These are phyloP conservation scores for Apotomis turbidana DNA, from an alignment of 2,888 invertebrate species.

Conservation along the genomic window DNA sequence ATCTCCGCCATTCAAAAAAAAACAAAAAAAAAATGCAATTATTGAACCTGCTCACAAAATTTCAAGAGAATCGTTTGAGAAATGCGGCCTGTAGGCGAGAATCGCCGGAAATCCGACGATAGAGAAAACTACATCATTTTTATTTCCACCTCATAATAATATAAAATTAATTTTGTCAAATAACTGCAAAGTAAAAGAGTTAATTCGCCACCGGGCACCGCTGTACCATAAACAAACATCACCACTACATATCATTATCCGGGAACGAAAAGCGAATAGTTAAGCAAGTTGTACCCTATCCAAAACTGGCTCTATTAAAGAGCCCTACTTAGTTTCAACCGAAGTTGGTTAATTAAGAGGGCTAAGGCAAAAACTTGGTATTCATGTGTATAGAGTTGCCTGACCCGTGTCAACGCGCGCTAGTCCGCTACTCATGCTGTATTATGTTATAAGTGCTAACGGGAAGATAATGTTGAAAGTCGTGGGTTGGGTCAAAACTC, in stretches of 20 bases:
- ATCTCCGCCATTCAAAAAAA: too few relatives aligned
- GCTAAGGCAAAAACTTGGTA: conserved; percentile 32
- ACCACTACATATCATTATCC: background rate
- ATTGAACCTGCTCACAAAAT: too few relatives aligned
- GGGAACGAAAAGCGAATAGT: background rate
- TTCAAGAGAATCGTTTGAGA: too few relatives aligned
- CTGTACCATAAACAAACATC: background rate
- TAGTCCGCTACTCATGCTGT: conserved; percentile 1
- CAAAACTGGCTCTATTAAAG: conserved; percentile 15
- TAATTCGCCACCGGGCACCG: too few relatives aligned
- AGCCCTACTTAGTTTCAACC: conserved; percentile 23
- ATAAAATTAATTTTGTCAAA: too few relatives aligned
- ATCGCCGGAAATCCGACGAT: too few relatives aligned
- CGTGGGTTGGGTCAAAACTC: conserved; percentile 6
- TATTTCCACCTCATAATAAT: too few relatives aligned
- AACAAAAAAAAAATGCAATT: too few relatives aligned
- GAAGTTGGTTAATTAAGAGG: conserved; percentile 35
- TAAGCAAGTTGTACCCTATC: conserved; percentile 18
- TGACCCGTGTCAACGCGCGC: conserved; percentile 27
- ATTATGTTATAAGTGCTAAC: conserved; percentile 27
- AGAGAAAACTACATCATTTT: too few relatives aligned
- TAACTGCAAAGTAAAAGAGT: too few relatives aligned
- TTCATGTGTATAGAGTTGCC: conserved; percentile 4
- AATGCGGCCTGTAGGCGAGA: too few relatives aligned
- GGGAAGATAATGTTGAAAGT: conserved; percentile 22